A percentile compares a stretch with the other conserved stretches of the same genome.
phyloP scores from a whole-genome alignment of 2,797 vertebrate genomes.

The Brotula barbata region DNA sequence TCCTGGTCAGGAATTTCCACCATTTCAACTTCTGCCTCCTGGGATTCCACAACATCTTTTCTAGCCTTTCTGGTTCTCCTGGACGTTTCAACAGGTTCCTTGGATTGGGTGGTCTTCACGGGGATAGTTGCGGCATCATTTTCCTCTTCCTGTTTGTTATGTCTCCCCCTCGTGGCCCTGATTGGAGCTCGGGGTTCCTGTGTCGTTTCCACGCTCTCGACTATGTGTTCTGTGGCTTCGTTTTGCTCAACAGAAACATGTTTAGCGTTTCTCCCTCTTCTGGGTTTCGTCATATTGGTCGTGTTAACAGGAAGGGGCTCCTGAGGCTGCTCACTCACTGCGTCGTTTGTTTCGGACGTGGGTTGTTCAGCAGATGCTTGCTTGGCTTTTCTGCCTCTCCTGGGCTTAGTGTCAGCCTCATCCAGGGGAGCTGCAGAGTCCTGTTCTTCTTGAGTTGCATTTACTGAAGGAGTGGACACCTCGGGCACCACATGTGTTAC shows the following conservation, averaged over 20 bases:
- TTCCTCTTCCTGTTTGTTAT: slow-evolving; percentile 35
- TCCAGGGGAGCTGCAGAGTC: slow-evolving; percentile 6
- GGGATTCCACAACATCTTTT: slow-evolving; percentile 10
- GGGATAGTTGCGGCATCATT: neutral
- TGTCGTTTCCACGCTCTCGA: slow-evolving; percentile 4
- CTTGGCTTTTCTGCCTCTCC: slow-evolving; percentile 59
- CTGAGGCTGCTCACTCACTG: neutral
- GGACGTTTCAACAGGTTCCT: slow-evolving; percentile 45
- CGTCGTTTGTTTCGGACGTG: slow-evolving; percentile 15
- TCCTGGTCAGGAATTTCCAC: slow-evolving; percentile 17
- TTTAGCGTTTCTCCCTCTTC: slow-evolving; percentile 54
- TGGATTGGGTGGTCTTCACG: slow-evolving; percentile 1
- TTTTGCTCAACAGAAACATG: slow-evolving; percentile 21
- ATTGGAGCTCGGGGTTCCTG: slow-evolving; percentile 26
- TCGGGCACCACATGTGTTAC: slow-evolving; percentile 17
- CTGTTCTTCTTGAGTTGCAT: slow-evolving; percentile 9
- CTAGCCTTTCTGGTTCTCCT: slow-evolving; percentile 55
- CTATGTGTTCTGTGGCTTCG: slow-evolving; percentile 12
- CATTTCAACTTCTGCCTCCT: slow-evolving; percentile 14
- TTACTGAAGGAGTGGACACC: neutral
- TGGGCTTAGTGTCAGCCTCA: slow-evolving; percentile 34
- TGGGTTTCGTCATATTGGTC: slow-evolving; percentile 35
- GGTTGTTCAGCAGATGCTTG: slow-evolving; percentile 20
- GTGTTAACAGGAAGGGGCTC: too few relatives aligned
- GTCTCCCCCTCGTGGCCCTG: slow-evolving; percentile 59